These are phyloP conservation scores for Semnornis frantzii DNA, from an alignment of 2,113 vertebrate species.

Conservation along the genomic window DNA sequence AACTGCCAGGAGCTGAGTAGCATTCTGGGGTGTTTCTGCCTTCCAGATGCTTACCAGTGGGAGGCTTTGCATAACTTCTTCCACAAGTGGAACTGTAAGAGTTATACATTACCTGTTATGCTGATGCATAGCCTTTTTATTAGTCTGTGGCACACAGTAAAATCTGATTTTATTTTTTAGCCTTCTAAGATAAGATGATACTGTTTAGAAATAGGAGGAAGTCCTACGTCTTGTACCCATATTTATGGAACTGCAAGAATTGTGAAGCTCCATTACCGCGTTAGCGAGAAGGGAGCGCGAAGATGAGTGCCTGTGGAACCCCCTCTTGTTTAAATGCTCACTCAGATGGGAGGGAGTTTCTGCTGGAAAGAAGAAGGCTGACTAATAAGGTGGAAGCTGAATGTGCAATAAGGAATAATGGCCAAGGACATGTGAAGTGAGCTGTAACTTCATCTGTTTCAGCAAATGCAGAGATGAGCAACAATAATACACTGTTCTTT, in stretches of 20 bases:
- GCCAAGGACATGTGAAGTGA: background rate
- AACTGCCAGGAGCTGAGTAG: background rate
- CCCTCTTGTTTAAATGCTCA: background rate
- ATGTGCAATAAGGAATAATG: background rate
- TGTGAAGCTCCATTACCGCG: background rate
- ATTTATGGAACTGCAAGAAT: background rate
- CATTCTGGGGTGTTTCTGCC: background rate
- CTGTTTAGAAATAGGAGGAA: background rate
- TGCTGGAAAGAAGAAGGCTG: background rate
- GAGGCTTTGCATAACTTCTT: slow-evolving; percentile 2
- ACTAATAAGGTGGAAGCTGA: background rate
- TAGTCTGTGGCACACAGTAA: background rate
- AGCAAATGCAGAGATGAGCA: background rate
- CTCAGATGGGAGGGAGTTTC: background rate
- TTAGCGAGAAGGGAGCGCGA: background rate
- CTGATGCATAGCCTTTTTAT: background rate
- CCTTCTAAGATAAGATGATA: background rate
- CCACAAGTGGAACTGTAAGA: background rate
- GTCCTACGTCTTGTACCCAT: background rate
- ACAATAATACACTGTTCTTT: background rate
- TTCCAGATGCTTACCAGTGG: background rate
- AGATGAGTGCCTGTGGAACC: background rate
- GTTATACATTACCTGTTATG: background rate
- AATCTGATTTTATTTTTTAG: background rate
- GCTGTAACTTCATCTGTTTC: background rate